Evolutionary conservation across 2,888 invertebrate genomes (phyloP), one percentile per base, ranked within the genome.

Genomic region (Cerceris rybyensis): DNA sequence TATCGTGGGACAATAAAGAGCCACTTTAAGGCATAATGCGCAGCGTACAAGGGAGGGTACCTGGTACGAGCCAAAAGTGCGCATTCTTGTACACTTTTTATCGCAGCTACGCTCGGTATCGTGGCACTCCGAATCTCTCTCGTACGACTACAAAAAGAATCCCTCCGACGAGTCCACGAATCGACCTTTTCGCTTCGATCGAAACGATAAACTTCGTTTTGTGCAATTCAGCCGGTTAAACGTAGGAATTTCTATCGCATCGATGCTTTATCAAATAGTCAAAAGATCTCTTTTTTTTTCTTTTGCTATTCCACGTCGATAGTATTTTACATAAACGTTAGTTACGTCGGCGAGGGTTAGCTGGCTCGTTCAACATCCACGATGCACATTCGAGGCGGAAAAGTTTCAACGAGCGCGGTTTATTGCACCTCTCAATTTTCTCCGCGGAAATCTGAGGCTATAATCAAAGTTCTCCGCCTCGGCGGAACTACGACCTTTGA

Each of bases 351-450:
- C 13, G 9, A 13, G 13, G 46, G 8, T 46, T 28, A 46, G 2
- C 8, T 46, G 60, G 55, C 64, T 50, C 52, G 52, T 52, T 28
- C 16, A 6, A 4, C 41, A 50, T 42, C 49, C 52, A 75, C 7
- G 7, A 1, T 14, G 9, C 52, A 7, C 52, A 14, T 13, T 7
- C 9, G 17, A 17, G 17, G 17, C 50, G 58, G 59, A 61, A 77
- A 76, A 78, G 55, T 63, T 52, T 14, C 59, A 66, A 54, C 67
- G 50, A 67, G 69, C 60, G 50, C 50, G 66, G 73, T 72, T 81
- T 80, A 81, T 70, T 67, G 66, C 76, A 70, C 73, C 82, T 82
- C 75, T 82, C 85, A 85, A 84, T 84, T 85, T 80, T 64, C 82
- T 52, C 75, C 57, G 66, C 60, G 66, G 82, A 78, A 84, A 85